These are phyloP conservation scores for Neofelis nebulosa DNA, from an alignment of 2,113 vertebrate genomes.

Conservation along the genomic window DNA sequence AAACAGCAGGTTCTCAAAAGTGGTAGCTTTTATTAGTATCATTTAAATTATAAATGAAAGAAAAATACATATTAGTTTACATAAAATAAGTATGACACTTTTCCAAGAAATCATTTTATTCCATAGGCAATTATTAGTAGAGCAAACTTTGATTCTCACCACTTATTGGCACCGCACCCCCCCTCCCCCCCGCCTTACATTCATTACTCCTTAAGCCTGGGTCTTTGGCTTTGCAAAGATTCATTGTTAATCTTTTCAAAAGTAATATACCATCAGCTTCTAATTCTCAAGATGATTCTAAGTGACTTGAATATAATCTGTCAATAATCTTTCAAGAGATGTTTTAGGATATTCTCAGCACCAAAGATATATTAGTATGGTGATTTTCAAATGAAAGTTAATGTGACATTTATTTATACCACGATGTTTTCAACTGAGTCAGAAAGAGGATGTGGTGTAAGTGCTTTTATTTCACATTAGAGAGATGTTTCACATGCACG, in stretches of 20 bases:
- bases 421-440: neutral
- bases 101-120: neutral
- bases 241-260: neutral
- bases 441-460: neutral
- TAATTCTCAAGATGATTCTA: neutral
- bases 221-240: neutral
- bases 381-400: neutral
- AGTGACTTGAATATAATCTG: neutral
- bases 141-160: neutral
- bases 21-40: neutral
- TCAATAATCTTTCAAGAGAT: neutral
- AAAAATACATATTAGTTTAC: neutral
- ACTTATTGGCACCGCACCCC: neutral
- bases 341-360: neutral
- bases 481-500: neutral
- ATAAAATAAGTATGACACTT: neutral
- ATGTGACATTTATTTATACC: neutral
- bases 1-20: neutral
- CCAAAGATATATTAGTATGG: neutral
- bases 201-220: neutral
- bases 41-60: neutral
- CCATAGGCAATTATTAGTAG: neutral
- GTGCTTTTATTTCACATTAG: neutral
- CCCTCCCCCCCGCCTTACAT: neutral
- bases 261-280: neutral